A percentile compares a stretch with the other conserved stretches of the same genome.
phyloP scores from a whole-genome alignment of 2,797 vertebrate genomes.

The Sebastiscus albofasciatus region DNA sequence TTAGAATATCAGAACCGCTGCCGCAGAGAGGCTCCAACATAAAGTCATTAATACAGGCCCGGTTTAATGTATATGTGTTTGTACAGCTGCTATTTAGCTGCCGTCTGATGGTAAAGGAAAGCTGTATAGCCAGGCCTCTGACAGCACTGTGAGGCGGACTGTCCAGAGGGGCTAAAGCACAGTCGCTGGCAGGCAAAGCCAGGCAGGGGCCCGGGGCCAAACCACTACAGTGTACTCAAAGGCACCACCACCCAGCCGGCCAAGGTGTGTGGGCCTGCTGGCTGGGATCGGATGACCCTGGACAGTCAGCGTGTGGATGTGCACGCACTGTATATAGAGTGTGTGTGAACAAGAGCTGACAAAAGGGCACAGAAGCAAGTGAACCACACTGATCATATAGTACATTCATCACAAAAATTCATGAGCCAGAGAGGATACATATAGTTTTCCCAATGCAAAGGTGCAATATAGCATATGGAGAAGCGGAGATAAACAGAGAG shows the following conservation, averaged over 20 bases:
- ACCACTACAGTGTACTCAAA: conserved; percentile 80
- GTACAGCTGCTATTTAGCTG: conserved; percentile 78
- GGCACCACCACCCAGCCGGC: conserved; percentile 79
- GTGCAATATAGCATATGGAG: conserved; percentile 16
- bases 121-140: conserved; percentile 48
- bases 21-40: conserved; percentile 66
- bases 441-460: conserved; percentile 30
- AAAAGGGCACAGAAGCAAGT: conserved; percentile 27
- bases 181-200: conserved; percentile 51
- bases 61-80: conserved; percentile 80
- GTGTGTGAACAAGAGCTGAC: conserved; percentile 13
- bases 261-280: conserved; percentile 83
- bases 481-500: conserved; percentile 31
- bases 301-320: conserved; percentile 49
- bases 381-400: conserved; percentile 52
- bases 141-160: conserved; percentile 52
- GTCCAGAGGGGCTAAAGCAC: conserved; percentile 70
- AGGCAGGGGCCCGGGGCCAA: conserved; percentile 69
- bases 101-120: conserved; percentile 62
- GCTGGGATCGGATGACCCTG: conserved; percentile 65
- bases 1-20: conserved; percentile 60
- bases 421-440: conserved; percentile 52
- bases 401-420: conserved; percentile 51
- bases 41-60: conserved; percentile 74
- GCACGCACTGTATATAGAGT: not conserved